These are phyloP conservation scores for Onychorhynchus coronatus DNA, from an alignment of 2,113 vertebrate genomes.

Conservation along the genomic window DNA sequence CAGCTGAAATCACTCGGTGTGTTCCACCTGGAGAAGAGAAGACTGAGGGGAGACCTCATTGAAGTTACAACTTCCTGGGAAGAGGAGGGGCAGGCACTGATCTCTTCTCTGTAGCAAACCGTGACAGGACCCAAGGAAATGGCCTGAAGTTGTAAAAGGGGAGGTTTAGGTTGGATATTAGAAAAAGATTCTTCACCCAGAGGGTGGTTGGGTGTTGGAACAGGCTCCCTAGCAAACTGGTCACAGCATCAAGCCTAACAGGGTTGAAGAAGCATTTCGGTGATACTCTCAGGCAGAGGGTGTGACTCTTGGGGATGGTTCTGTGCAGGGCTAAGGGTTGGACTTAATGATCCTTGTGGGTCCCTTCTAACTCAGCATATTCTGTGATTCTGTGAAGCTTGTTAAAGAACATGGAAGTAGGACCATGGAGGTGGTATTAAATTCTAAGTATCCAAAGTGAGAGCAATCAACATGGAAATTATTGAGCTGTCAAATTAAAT, in stretches of 20 bases:
- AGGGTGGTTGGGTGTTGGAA: background rate
- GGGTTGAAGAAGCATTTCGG: background rate
- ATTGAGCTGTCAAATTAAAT: slow-evolving; percentile 1
- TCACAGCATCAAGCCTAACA: background rate
- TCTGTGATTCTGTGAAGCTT: background rate
- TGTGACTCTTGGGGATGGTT: background rate
- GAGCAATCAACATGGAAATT: background rate
- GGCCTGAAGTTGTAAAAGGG: background rate
- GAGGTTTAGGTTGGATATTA: background rate
- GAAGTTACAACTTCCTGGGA: background rate
- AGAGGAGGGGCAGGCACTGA: background rate
- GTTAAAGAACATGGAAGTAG: background rate
- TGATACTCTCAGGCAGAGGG: background rate
- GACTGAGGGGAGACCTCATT: background rate
- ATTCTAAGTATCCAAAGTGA: background rate
- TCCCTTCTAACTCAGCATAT: background rate
- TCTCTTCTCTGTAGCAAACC: background rate
- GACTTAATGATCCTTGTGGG: background rate
- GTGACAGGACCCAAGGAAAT: background rate
- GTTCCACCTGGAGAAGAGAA: background rate
- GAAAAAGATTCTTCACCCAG: background rate
- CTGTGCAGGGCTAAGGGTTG: background rate
- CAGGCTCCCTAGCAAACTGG: background rate
- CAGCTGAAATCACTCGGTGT: background rate
- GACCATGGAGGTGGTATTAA: background rate